A percentile compares a stretch with the other conserved stretches of the same genome.
phyloP scores from a whole-genome alignment of 1,140 invertebrate genomes.

The Pseudomyrmex gracilis region DNA sequence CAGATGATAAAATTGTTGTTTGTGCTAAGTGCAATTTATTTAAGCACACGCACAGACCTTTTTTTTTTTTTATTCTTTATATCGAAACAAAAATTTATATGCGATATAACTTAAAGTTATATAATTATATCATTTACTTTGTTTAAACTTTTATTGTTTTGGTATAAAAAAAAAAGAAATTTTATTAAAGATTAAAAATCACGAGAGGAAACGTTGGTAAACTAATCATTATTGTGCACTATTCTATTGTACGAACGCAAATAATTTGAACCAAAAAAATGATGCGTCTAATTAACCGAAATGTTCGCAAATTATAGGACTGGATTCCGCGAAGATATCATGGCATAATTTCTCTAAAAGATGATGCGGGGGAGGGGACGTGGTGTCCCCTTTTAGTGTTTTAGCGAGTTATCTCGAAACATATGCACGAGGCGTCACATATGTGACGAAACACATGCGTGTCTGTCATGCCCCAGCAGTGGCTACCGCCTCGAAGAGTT shows the following conservation, averaged over 20 bases:
- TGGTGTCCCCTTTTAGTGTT: conserved; percentile 5
- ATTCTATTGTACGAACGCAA: no score
- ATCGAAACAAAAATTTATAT: no score
- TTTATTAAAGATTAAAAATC: no score
- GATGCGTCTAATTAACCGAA: neutral
- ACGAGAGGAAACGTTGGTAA: no score
- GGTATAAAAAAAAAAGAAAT: no score
- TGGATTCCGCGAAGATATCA: conserved; percentile 2
- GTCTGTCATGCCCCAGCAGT: conserved; percentile 46
- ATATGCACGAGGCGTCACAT: conserved; percentile 41
- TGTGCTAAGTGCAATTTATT: no score
- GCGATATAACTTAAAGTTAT: no score
- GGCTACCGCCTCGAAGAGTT: conserved; percentile 63
- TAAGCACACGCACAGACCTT: no score
- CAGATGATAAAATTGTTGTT: no score
- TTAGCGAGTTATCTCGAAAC: conserved; percentile 32
- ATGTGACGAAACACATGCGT: conserved; percentile 56
- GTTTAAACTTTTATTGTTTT: no score
- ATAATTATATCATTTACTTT: no score
- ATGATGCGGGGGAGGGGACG: neutral
- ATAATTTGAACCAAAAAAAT: neutral
- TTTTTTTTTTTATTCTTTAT: no score
- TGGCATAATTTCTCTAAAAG: conserved; percentile 28
- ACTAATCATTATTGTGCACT: neutral
- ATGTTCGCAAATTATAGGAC: neutral